Conservation (phyloP, 2,888 invertebrate genomes). For the Schrankia costaestrigalis region DNA sequence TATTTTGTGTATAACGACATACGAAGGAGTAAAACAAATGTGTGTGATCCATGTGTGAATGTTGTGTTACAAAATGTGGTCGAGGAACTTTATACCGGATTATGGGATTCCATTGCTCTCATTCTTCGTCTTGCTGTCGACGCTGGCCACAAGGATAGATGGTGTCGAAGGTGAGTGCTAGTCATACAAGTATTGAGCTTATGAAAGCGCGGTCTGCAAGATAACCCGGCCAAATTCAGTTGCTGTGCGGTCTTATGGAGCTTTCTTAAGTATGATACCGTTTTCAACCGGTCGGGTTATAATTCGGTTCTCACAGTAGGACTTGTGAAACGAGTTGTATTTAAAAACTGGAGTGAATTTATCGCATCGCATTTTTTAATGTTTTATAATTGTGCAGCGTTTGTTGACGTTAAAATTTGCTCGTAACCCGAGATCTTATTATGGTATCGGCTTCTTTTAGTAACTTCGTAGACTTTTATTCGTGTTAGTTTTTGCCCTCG, state of each 20-base stretch:
- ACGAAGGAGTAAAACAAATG: slow-evolving; percentile 78
- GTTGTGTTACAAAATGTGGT: slow-evolving; percentile 84
- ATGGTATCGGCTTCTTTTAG: slow-evolving; percentile 43
- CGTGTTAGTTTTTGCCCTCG: too few relatives aligned
- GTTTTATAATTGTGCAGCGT: slow-evolving; percentile 66
- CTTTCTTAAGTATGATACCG: slow-evolving; percentile 46
- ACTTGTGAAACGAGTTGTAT: slow-evolving; percentile 77
- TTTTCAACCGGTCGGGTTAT: slow-evolving; percentile 57
- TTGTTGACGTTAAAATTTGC: slow-evolving; percentile 51
- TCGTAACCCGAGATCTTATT: slow-evolving; percentile 43
- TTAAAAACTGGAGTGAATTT: slow-evolving; percentile 79
- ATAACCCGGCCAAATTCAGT: slow-evolving; percentile 52
- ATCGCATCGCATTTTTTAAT: slow-evolving; percentile 72
- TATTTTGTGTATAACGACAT: slow-evolving; percentile 68
- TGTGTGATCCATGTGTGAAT: slow-evolving; percentile 81
- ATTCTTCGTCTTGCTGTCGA: slow-evolving; percentile 66
- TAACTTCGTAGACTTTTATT: slow-evolving; percentile 16
- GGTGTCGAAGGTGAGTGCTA: slow-evolving; percentile 81
- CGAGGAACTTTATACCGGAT: slow-evolving; percentile 84
- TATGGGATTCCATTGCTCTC: slow-evolving; percentile 83
- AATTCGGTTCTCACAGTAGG: slow-evolving; percentile 74
- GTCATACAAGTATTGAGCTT: slow-evolving; percentile 62
- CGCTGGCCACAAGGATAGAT: slow-evolving; percentile 70
- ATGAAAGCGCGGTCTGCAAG: slow-evolving; percentile 65
- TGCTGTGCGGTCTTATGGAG: slow-evolving; percentile 46